Evolutionary conservation across 2,113 vertebrate species (phyloP), one percentile per base, ranked within the genome.

Genomic region (Hippocampus guttulatus): DNA sequence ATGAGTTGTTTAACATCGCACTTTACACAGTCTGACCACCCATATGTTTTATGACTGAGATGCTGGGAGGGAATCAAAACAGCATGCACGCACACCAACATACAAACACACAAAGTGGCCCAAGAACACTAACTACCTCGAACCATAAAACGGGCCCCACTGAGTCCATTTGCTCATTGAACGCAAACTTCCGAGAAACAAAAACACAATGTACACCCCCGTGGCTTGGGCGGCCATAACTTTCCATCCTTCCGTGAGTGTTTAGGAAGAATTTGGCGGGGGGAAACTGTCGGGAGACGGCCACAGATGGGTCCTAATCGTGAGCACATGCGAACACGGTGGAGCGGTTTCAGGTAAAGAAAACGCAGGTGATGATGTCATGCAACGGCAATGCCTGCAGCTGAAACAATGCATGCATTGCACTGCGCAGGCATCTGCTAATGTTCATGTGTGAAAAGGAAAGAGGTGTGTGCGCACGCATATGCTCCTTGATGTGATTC

Each of bases 1-100:
- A 58, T 61, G 41, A 64, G 67, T 73, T 64, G 84, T 85, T 67
- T 64, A 76, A 84, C 74, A 64, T 70, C 68, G 21, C 68, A 68
- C 71, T 64, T 81, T 81, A 79, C 84, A 83, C 47, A 69, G 58
- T 51, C 75, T 88, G 89, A 82, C 91, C 90, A 92, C 91, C 91
- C 88, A 82, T 79, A 74, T 65, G 51, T 88, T 92, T 91, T 83
- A 87, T 84, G 80, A 77, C 84, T 85, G 76, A 64, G 81, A 84
- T 81, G 67, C 67, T 75, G 76, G 89, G 67, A 72, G 64, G 71
- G 67, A 71, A 81, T 74, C 45, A 68, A 75, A 71, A 45, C 68
- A 75, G 68, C 60, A 80, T 71, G 66, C 74, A 73, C 64, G 21
- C 60, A 49, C 67, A 66, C 81, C 54, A 18, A 78, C 52, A 55